These are phyloP conservation scores for Gymnorhina tibicen DNA, from an alignment of 2,113 vertebrate species.

Conservation along the genomic window DNA sequence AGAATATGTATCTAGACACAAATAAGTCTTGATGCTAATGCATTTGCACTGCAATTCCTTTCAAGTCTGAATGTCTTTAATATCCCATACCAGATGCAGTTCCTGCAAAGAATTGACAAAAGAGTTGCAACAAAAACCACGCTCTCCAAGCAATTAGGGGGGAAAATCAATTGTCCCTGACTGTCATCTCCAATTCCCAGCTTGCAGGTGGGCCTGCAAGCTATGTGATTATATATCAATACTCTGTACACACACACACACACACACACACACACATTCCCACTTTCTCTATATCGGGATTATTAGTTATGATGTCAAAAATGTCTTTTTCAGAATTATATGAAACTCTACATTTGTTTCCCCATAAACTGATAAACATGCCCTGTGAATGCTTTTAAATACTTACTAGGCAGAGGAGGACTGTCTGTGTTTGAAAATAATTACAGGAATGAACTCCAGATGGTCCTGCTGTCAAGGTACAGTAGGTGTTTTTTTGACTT, in stretches of 20 bases:
- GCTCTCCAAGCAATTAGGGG: not conserved
- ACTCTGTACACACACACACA: too few species aligned
- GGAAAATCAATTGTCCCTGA: not conserved
- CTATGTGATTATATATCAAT: not conserved
- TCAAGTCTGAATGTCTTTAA: constrained; percentile 14
- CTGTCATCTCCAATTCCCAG: not conserved
- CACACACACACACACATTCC: not conserved
- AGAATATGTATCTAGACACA: not conserved
- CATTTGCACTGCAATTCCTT: not conserved
- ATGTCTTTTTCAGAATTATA: not conserved
- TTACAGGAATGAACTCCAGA: constrained; percentile 15
- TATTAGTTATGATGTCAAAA: not conserved
- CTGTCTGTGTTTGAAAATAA: not conserved
- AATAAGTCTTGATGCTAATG: not conserved
- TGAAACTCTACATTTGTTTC: not conserved
- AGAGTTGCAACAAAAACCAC: not conserved
- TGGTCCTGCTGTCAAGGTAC: not conserved
- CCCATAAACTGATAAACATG: not conserved
- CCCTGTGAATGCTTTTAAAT: not conserved
- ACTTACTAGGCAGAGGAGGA: not conserved
- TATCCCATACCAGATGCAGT: not conserved
- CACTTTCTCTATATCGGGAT: not conserved
- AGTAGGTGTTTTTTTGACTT: not conserved
- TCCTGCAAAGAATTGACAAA: not conserved
- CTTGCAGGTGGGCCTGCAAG: not conserved